Evolutionary conservation across 2,113 vertebrate species (phyloP).

Genomic region (Siniperca chuatsi): DNA sequence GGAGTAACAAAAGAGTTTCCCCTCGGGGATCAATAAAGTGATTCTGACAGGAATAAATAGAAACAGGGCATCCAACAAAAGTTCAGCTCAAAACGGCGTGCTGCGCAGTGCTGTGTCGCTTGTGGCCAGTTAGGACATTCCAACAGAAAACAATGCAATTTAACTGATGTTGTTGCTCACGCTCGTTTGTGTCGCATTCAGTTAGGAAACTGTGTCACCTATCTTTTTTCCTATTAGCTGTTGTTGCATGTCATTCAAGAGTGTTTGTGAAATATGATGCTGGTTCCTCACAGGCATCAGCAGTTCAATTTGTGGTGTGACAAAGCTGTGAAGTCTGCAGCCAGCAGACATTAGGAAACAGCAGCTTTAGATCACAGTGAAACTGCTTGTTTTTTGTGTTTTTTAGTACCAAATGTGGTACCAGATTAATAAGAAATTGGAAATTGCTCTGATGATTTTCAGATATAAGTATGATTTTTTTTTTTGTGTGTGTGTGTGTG

Average conservation of each 20-base stretch:
- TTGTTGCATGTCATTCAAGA: slow-evolving; percentile 22
- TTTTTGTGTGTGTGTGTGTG: too few relatives aligned
- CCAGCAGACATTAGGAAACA: slow-evolving; percentile 21
- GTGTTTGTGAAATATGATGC: slow-evolving; percentile 29
- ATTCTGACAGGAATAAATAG: too few relatives aligned
- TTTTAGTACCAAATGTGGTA: neutral
- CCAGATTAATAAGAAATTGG: neutral
- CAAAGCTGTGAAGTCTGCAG: neutral
- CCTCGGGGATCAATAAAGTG: too few relatives aligned
- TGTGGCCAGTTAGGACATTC: too few relatives aligned
- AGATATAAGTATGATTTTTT: too few relatives aligned
- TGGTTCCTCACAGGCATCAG: slow-evolving; percentile 1
- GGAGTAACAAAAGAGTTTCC: too few relatives aligned
- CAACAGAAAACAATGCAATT: too few relatives aligned
- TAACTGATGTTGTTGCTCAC: too few relatives aligned
- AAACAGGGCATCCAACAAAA: too few relatives aligned
- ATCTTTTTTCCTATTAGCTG: neutral
- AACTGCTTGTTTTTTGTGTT: neutral
- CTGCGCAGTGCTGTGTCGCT: too few relatives aligned
- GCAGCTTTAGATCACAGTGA: neutral
- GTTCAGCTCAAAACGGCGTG: too few relatives aligned
- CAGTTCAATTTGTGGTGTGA: slow-evolving; percentile 29
- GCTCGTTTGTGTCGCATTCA: too few relatives aligned
- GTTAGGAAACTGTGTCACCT: neutral
- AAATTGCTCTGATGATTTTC: neutral